Base-by-base conservation (phyloP, 2,113 vertebrate species). In the Otis tarda region DNA sequence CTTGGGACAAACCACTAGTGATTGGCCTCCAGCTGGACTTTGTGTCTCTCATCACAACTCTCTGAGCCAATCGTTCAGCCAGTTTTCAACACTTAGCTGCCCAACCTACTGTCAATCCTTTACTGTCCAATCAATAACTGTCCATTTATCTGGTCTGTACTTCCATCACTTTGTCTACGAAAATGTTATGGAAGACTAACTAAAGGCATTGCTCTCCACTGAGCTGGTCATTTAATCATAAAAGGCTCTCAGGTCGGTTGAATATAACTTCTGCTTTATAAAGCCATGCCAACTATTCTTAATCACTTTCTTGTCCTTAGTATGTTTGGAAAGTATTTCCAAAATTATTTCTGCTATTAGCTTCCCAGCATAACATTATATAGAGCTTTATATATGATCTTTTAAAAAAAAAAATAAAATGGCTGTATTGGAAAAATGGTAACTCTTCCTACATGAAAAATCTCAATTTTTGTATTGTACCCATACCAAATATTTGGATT, bases 401-500 rank as follows among this genome's bases (percentile, higher is more conserved):
- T 35, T 3, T 41, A 14, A 41, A 41, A 41, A 41, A 21, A 25
- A 43, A 76, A 49, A 73, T 18, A 43, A 76, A 49, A 73, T 18
- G 2, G 0, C 7, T 71, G 4, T 14, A 63, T 50, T 59, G 30
- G 9, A 59, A 71, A 63, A 30, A 35, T 24, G 12, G 3, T 24
- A 69, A 81, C 77, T 9, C 4, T 74, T 73, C 56, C 12, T 64
- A 18, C 30, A 73, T 8, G 9, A 75, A 83, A 89, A 65, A 64
- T 35, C 6, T 50, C 6, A 5, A 5, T 9, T 55, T 86, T 83
- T 52, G 0, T 43, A 14, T 35, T 27, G 2, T 37, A 53, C 0
- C 0, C 2, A 47, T 74, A 73, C 9, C 12, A 81, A 61, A 49
- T 91, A 49, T 41, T 76, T 77, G 11, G 3, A 2, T 53, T 64